These are phyloP conservation scores for Atrichornis clamosus DNA, from an alignment of 2,113 vertebrate genomes.

Conservation along the genomic window DNA sequence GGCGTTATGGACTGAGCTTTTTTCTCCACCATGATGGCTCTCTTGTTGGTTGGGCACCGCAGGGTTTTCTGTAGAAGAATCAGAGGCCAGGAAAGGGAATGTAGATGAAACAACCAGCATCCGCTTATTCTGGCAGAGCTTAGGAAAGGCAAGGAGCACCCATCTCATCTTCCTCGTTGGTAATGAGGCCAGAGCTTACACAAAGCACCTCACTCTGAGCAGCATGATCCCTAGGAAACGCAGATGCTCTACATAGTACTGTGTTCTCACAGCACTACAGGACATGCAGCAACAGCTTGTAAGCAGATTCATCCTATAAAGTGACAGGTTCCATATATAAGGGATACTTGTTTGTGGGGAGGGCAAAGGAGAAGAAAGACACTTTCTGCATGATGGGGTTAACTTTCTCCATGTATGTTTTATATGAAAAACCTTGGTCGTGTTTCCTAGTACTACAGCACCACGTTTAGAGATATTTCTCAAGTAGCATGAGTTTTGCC, in stretches of 20 bases:
- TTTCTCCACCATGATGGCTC: accelerated
- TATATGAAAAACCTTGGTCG: not conserved
- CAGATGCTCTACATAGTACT: too few relatives aligned
- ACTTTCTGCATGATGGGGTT: not conserved
- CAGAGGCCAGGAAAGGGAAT: not conserved
- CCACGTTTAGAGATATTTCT: not conserved
- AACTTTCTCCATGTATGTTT: not conserved
- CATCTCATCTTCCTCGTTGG: accelerated
- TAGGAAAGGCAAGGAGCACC: not conserved
- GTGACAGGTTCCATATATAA: not conserved
- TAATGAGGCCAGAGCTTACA: not conserved
- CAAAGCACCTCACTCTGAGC: accelerated
- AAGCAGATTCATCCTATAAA: not conserved
- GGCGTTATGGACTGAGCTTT: not conserved
- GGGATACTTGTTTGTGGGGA: not conserved
- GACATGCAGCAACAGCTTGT: accelerated
- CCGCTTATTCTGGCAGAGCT: not conserved
- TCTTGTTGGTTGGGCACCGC: accelerated
- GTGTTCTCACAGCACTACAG: not conserved
- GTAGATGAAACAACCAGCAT: not conserved
- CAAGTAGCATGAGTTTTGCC: not conserved
- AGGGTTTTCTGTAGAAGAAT: not conserved
- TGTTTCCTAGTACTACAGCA: not conserved
- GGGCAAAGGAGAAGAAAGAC: not conserved
- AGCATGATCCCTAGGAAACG: accelerated